A percentile compares a stretch with the other conserved stretches of the same genome.
These are phyloP conservation scores for Electrophaes corylata DNA, from an alignment of 2,888 invertebrate genomes.

Conservation along the genomic window DNA sequence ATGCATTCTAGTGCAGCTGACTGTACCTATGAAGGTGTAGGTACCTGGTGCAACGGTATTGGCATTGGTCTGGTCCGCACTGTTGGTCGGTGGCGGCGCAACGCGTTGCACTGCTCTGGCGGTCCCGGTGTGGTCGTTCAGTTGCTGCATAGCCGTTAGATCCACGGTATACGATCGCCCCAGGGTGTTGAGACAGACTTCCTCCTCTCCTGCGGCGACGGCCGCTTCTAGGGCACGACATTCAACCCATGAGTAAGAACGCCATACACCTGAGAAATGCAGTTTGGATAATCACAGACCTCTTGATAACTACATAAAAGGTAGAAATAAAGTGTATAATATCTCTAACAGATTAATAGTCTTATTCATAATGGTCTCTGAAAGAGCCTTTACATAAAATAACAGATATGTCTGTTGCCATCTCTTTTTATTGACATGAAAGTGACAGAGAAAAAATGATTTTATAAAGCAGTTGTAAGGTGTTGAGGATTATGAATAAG, in stretches of 20 bases:
- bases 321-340: not conserved
- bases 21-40: too few species aligned
- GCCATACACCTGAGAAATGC: constrained; percentile 87
- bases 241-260: constrained; percentile 96
- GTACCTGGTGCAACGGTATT: constrained; percentile 49
- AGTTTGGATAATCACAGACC: constrained; percentile 10
- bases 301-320: not conserved
- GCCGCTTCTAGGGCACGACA: constrained; percentile 97
- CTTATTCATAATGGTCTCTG: too few species aligned
- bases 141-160: constrained; percentile 98
- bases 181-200: constrained; percentile 95
- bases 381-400: too few species aligned
- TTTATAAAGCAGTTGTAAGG: too few species aligned
- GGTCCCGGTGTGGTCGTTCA: constrained; percentile 98
- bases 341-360: not conserved
- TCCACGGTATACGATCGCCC: constrained; percentile 98
- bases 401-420: too few species aligned
- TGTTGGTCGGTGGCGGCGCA: constrained; percentile 72
- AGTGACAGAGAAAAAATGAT: too few species aligned
- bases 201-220: constrained; percentile 96
- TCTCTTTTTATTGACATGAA: too few species aligned
- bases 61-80: constrained; percentile 45
- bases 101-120: constrained; percentile 95
- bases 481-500: too few species aligned
- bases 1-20: too few species aligned